phyloP scores from a whole-genome alignment of 2,113 vertebrate species.

The Elephantulus edwardii region DNA sequence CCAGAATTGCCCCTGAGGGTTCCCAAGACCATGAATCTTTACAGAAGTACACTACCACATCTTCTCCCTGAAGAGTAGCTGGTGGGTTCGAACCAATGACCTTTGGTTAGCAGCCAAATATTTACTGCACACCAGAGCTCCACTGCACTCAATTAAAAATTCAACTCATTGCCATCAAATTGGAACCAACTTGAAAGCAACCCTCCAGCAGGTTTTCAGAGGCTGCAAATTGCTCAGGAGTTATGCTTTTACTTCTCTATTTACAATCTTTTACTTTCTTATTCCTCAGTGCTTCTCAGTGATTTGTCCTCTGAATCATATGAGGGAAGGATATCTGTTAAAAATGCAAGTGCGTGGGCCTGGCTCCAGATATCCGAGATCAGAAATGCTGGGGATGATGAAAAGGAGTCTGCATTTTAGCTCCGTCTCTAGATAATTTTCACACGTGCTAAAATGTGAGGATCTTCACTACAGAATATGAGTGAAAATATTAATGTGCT shows the following conservation, averaged over 20 bases:
- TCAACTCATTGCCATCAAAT: too few relatives aligned
- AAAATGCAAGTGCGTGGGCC: background rate
- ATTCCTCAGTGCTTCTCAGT: background rate
- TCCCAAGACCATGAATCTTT: too few relatives aligned
- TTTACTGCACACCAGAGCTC: background rate
- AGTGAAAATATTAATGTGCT: background rate
- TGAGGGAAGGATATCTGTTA: background rate
- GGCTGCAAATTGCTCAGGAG: too few relatives aligned
- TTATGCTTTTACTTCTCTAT: background rate
- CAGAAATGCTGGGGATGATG: background rate
- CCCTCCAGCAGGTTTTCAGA: too few relatives aligned
- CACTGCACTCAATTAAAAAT: too few relatives aligned
- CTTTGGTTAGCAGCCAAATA: background rate
- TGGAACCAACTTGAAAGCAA: too few relatives aligned
- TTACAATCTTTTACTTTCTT: background rate
- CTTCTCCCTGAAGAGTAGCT: background rate
- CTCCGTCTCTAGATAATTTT: background rate
- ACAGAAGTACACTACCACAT: background rate
- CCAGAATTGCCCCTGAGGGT: too few relatives aligned
- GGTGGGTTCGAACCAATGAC: background rate
- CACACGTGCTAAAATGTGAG: background rate
- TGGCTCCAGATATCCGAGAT: background rate
- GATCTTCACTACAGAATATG: background rate
- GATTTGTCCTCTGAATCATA: background rate
- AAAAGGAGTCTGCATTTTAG: background rate